Evolutionary conservation across 2,888 invertebrate species (phyloP).

Genomic region (Mesochorus sp.): DNA sequence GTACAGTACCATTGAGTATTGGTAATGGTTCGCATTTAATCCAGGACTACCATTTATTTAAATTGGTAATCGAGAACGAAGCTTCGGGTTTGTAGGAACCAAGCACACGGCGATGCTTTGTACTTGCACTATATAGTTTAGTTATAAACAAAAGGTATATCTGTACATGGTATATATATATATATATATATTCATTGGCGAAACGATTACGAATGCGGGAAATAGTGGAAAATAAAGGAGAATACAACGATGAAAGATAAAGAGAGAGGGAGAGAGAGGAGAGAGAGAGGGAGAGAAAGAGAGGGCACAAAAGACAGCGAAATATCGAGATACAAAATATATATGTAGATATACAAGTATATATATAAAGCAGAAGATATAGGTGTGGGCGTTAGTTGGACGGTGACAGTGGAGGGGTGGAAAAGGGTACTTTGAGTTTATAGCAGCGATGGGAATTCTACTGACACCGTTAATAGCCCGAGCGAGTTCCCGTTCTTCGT

Average conservation of each 20-base stretch:
- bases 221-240: neutral
- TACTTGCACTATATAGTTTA: neutral
- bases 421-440: constrained; percentile 49
- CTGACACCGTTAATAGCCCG: constrained; percentile 56
- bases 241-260: neutral
- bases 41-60: constrained; percentile 76
- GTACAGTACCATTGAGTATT: constrained; percentile 66
- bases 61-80: constrained; percentile 72
- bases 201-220: constrained; percentile 43
- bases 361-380: neutral
- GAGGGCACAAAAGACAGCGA: neutral
- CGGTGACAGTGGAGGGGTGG: constrained; percentile 10
- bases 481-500: constrained; percentile 27
- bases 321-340: neutral
- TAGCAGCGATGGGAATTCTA: constrained; percentile 55
- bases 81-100: constrained; percentile 2
- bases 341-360: neutral
- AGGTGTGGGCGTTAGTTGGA: constrained; percentile 21
- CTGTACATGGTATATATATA: neutral
- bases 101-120: constrained; percentile 24
- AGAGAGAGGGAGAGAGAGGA: neutral
- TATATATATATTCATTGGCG: constrained; percentile 38
- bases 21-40: constrained; percentile 76
- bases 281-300: neutral
- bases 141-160: neutral